A percentile compares a stretch with the other conserved stretches of the same genome.
phyloP scores from a whole-genome alignment of 2,888 invertebrate species.

The Mimas tiliae region DNA sequence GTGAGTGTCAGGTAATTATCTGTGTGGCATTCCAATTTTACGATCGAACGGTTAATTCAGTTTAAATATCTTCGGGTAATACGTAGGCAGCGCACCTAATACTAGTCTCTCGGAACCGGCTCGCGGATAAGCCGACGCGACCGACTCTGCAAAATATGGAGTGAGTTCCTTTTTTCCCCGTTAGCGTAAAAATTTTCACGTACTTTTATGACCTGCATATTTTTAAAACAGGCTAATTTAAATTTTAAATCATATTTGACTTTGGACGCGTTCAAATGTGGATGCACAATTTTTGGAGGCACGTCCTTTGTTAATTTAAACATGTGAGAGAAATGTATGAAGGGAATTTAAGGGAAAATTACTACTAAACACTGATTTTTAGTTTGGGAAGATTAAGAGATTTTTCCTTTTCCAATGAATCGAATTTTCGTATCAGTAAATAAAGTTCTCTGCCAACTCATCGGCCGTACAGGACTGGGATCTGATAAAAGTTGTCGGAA shows the following conservation, averaged over 20 bases:
- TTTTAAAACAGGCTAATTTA: conserved; percentile 41
- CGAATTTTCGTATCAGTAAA: conserved; percentile 70
- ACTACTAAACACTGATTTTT: conserved; percentile 20
- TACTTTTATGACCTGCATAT: conserved; percentile 37
- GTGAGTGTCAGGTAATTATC: conserved; percentile 86
- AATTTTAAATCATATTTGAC: conserved; percentile 41
- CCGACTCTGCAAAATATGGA: conserved; percentile 50
- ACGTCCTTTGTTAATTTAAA: conserved; percentile 27
- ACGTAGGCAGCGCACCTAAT: conserved; percentile 78
- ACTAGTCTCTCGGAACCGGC: conserved; percentile 72
- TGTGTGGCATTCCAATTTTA: conserved; percentile 85
- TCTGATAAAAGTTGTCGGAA: conserved; percentile 80
- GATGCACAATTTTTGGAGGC: conserved; percentile 11
- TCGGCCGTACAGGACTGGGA: conserved; percentile 77
- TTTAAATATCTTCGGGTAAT: conserved; percentile 84
- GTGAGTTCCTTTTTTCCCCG: conserved; percentile 48
- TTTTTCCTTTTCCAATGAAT: conserved; percentile 62
- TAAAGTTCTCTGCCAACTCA: conserved; percentile 81
- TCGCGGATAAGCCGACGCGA: conserved; percentile 49
- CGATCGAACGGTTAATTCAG: conserved; percentile 84
- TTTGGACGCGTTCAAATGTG: conserved; percentile 27
- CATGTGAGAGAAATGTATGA: conserved; percentile 4
- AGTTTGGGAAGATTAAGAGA: conserved; percentile 29
- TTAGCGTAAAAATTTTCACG: conserved; percentile 36
- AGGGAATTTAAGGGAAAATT: neutral